Conservation (phyloP, 2,797 vertebrate genomes). For the Rhinichthys osculus region DNA sequence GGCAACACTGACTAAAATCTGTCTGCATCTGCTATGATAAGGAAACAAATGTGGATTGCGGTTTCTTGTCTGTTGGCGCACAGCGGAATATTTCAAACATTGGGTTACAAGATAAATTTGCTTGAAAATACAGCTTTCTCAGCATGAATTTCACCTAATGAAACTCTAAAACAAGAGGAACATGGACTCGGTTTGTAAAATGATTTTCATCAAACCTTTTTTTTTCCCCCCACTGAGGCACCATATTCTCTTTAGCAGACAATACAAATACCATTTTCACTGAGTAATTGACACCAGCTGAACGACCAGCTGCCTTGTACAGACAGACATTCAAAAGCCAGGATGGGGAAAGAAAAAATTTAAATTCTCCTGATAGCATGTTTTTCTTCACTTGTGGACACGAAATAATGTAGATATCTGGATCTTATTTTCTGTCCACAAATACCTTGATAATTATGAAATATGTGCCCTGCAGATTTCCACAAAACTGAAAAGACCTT, state of each 20-base stretch:
- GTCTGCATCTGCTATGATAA: background rate
- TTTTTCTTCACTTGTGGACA: background rate
- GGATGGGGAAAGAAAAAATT: background rate
- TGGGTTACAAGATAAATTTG: background rate
- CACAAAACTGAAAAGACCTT: background rate
- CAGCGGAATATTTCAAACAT: background rate
- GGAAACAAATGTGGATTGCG: background rate
- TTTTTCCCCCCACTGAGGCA: background rate
- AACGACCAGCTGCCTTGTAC: constrained; percentile 17
- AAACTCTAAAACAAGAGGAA: background rate
- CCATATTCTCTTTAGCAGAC: constrained; percentile 33
- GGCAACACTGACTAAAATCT: background rate
- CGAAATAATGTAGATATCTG: background rate
- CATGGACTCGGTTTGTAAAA: background rate
- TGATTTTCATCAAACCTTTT: constrained; percentile 4
- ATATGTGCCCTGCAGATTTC: background rate
- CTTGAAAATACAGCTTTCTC: background rate
- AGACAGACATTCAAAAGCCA: constrained; percentile 12
- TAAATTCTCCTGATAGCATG: background rate
- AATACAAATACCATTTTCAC: constrained; percentile 39
- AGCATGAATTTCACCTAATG: background rate
- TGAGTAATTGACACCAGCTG: constrained; percentile 42
- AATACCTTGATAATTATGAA: background rate
- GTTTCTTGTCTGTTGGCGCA: background rate
- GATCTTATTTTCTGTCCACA: constrained; percentile 10